These are phyloP conservation scores for Cyclargus thomasi DNA, from an alignment of 1,140 invertebrate species.

Conservation along the genomic window DNA sequence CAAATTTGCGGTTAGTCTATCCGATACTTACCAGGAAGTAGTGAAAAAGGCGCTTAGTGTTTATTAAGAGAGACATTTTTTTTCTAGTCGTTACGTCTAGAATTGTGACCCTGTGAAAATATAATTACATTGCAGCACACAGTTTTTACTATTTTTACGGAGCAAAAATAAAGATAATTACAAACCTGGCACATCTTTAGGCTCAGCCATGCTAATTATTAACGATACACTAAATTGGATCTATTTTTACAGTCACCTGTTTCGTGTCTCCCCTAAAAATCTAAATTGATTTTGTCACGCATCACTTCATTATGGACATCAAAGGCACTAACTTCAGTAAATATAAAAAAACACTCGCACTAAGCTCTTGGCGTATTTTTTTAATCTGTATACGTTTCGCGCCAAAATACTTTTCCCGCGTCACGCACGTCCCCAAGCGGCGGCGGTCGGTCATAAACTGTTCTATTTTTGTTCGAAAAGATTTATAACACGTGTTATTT, in stretches of 20 bases:
- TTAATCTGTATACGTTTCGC: conserved; percentile 35
- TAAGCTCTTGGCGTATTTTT: conserved; percentile 18
- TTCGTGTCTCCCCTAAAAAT: conserved; percentile 36
- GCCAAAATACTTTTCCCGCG: conserved; percentile 34
- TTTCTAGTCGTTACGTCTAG: too few species aligned
- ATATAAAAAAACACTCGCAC: conserved; percentile 13
- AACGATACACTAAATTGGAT: conserved; percentile 24
- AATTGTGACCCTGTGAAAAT: neutral
- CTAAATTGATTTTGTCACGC: conserved; percentile 43
- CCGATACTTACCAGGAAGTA: too few species aligned
- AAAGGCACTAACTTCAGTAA: conserved; percentile 17
- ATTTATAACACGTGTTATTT: conserved; percentile 43
- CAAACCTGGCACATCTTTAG: conserved; percentile 39
- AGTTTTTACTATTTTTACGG: neutral
- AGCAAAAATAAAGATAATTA: conserved; percentile 10
- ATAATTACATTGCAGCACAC: neutral
- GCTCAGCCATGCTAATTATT: conserved; percentile 34
- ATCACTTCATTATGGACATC: conserved; percentile 32
- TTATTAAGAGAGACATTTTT: too few species aligned
- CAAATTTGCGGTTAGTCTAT: too few species aligned
- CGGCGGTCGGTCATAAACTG: conserved; percentile 48
- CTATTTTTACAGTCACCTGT: conserved; percentile 33
- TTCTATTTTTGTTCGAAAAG: conserved; percentile 61
- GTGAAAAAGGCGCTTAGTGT: too few species aligned
- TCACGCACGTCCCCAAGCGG: conserved; percentile 39